phyloP scores from a whole-genome alignment of 2,113 vertebrate species.

The Heterotis niloticus region DNA sequence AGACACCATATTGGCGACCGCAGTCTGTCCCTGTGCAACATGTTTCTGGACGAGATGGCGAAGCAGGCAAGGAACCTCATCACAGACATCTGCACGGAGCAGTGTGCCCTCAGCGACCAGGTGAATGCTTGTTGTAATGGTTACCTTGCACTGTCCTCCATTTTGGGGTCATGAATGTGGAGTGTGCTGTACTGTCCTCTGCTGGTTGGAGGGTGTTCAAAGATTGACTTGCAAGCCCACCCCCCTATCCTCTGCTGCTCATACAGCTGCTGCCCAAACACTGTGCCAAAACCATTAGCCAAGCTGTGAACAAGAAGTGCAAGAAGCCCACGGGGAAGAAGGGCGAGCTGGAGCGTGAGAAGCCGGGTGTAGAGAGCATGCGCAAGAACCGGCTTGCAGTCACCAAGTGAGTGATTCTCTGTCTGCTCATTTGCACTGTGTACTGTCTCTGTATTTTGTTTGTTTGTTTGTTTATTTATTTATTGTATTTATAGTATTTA shows the following conservation, averaged over 20 bases:
- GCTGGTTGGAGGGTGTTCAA: too few relatives aligned
- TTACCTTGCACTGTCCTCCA: constrained; percentile 41
- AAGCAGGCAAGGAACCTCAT: constrained; percentile 97
- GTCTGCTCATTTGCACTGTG: too few relatives aligned
- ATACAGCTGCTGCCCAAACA: constrained; percentile 91
- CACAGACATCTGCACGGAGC: constrained; percentile 97
- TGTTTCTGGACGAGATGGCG: constrained; percentile 98
- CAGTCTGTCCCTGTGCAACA: constrained; percentile 94
- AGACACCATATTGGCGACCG: constrained; percentile 96
- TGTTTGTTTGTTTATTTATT: too few relatives aligned
- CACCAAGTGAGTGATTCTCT: constrained; percentile 90
- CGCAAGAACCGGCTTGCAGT: constrained; percentile 96
- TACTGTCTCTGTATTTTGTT: too few relatives aligned
- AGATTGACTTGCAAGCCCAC: too few relatives aligned
- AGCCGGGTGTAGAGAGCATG: constrained; percentile 98
- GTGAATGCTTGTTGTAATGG: constrained; percentile 56
- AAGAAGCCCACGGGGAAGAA: constrained; percentile 98
- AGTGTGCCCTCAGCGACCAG: constrained; percentile 96
- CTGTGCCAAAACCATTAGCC: constrained; percentile 99
- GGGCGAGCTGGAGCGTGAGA: constrained; percentile 94
- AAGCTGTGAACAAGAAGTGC: constrained; percentile 98
- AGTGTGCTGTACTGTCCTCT: too few relatives aligned
- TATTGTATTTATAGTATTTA: too few relatives aligned
- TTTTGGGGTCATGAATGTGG: not conserved
- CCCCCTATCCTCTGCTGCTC: constrained; percentile 26